Base-by-base conservation (phyloP, 2,888 invertebrate species). In the Callinectes sapidus region DNA sequence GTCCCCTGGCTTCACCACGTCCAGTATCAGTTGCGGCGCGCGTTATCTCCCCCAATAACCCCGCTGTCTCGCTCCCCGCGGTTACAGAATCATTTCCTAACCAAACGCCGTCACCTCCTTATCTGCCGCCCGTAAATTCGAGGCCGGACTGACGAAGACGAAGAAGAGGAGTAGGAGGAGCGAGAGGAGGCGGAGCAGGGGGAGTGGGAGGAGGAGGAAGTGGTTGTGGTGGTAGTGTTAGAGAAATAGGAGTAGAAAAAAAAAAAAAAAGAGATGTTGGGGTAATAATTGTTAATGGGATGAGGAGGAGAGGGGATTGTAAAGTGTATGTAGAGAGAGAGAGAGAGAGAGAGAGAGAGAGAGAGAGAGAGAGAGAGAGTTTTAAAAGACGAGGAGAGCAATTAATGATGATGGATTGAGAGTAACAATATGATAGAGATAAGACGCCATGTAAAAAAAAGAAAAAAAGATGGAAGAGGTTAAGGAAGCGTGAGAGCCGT, bases 31-130 rank as follows among this genome's bases (percentile, higher is more conserved):
- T 28, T 71, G 39, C 23, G 90, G 90, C 28, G 88, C 61, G 13
- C 55, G 86, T 61, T 90, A 90, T 86, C 90, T 35, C 32, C 85
- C 85, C 14, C 89, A 77, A 23, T 89, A 71, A 77, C 66, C 66
- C 71, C 71, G 77, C 71, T 89, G 77, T 77, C 89, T 89, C 23
- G 89, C 71, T 85, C 71, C 87, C 85, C 61, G 86, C 18, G 55
- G 89, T 81, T 86, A 85, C 92, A 89, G 81, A 66, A 92, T 92
- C 92, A 92, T 92, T 89, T 89, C 89, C 77, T 61, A 89, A 92
- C 92, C 92, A 89, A 85, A 55, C 92, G 28, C 85, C 85, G 92
- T 89, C 92, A 92, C 89, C 86, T 85, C 28, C 87, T 92, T 92
- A 92, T 91, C 89, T 61, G 32, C 86, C n/a, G 13, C 61, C 92